These are phyloP conservation scores for Syrrhaptes paradoxus DNA, from an alignment of 2,113 vertebrate genomes.

Conservation along the genomic window DNA sequence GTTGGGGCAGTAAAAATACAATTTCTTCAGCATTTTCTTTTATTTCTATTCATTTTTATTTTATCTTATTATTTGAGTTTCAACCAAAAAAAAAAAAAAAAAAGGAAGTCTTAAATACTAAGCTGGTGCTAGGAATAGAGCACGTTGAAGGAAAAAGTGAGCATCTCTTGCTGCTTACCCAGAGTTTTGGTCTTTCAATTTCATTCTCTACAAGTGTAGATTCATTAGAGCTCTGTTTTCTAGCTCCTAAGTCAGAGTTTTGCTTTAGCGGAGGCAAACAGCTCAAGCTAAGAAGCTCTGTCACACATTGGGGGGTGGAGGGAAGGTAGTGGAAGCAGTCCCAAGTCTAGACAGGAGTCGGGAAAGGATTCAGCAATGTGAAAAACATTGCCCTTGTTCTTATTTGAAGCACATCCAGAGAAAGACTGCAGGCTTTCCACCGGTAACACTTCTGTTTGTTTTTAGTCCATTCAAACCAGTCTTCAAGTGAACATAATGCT, in stretches of 20 bases:
- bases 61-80: neutral
- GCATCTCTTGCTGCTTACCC: neutral
- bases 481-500: neutral
- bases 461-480: neutral
- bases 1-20: neutral
- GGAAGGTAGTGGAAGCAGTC: neutral
- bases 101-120: neutral
- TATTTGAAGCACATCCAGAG: neutral
- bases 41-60: neutral
- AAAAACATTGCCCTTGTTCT: neutral
- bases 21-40: neutral
- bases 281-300: neutral
- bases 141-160: neutral
- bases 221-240: neutral
- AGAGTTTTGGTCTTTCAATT: neutral
- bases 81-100: neutral
- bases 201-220: neutral
- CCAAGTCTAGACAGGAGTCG: neutral
- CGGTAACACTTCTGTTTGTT: neutral
- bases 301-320: fast-evolving
- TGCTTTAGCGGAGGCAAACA: neutral
- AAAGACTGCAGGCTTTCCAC: neutral
- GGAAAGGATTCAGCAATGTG: neutral
- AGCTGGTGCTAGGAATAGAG: neutral
- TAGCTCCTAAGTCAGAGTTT: fast-evolving